Percentiles rank a stretch among this genome's conserved stretches.
Conservation (phyloP, 2,797 vertebrate genomes). For the Artibeus jamaicensis region DNA sequence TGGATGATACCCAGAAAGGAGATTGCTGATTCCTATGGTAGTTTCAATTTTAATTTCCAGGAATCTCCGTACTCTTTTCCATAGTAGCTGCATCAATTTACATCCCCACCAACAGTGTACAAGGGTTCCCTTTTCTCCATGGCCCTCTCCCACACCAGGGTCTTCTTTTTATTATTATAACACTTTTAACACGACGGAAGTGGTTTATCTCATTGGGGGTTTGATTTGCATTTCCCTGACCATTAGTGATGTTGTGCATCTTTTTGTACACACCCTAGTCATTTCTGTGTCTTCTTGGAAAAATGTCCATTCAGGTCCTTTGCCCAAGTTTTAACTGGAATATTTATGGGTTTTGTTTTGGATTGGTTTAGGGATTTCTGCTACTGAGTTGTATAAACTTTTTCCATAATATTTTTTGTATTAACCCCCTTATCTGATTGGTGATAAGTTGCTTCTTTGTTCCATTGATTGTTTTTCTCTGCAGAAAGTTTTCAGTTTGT, state of each 20-base stretch:
- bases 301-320: not conserved
- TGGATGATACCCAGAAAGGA: not conserved
- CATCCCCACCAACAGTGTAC: not conserved
- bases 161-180: not conserved
- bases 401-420: not conserved
- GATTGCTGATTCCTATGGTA: not conserved
- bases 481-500: not conserved
- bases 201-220: not conserved
- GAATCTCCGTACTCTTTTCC: not conserved
- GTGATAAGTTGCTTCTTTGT: not conserved
- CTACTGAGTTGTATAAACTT: not conserved
- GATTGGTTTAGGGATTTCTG: not conserved
- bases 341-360: not conserved
- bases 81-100: too few relatives aligned
- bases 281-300: not conserved
- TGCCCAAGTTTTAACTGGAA: not conserved
- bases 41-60: rapidly evolving
- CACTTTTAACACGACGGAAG: not conserved
- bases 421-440: not conserved
- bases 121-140: not conserved
- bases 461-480: not conserved
- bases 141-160: not conserved
- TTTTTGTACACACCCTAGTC: not conserved
- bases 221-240: not conserved
- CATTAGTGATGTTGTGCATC: not conserved